Conservation (phyloP, 2,888 invertebrate species). For the Eristalinus sepulchralis region DNA sequence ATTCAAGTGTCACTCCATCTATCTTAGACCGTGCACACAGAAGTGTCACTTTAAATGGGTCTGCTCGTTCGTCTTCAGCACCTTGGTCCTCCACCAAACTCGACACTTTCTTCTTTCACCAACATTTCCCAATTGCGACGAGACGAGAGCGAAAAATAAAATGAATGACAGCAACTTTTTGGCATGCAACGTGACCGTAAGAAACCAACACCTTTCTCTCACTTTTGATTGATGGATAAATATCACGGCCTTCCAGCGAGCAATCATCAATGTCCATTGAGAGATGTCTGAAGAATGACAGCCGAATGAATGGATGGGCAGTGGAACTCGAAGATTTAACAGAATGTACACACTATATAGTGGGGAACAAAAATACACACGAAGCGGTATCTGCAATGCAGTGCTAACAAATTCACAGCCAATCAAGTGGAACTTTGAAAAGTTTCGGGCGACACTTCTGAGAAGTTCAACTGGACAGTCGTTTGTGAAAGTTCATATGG, state of each 20-base stretch:
- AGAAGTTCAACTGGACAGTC: not conserved
- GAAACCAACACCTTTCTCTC: conserved; percentile 25
- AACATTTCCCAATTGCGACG: not conserved
- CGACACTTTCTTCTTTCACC: conserved; percentile 29
- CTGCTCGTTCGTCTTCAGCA: conserved; percentile 57
- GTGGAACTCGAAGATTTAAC: conserved; percentile 24
- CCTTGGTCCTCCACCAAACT: conserved; percentile 33
- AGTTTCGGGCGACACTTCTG: not conserved
- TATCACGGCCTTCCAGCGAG: conserved; percentile 39
- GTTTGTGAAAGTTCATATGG: not conserved
- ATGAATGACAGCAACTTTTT: conserved; percentile 63
- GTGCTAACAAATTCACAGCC: not conserved
- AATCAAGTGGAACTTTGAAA: conserved; percentile 1
- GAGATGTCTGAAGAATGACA: conserved; percentile 22
- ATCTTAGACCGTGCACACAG: conserved; percentile 34
- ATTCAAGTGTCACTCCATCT: conserved; percentile 64
- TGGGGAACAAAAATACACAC: not conserved
- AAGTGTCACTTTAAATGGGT: conserved; percentile 43
- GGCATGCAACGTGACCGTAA: conserved; percentile 29
- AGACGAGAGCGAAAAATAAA: conserved; percentile 1
- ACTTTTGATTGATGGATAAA: conserved; percentile 61
- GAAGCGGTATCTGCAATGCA: not conserved
- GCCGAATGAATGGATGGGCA: conserved; percentile 37
- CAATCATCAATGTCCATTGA: conserved; percentile 47
- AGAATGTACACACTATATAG: not conserved